Evolutionary conservation across 2,113 vertebrate genomes (phyloP).

Genomic region (Vulpes ferrilata): DNA sequence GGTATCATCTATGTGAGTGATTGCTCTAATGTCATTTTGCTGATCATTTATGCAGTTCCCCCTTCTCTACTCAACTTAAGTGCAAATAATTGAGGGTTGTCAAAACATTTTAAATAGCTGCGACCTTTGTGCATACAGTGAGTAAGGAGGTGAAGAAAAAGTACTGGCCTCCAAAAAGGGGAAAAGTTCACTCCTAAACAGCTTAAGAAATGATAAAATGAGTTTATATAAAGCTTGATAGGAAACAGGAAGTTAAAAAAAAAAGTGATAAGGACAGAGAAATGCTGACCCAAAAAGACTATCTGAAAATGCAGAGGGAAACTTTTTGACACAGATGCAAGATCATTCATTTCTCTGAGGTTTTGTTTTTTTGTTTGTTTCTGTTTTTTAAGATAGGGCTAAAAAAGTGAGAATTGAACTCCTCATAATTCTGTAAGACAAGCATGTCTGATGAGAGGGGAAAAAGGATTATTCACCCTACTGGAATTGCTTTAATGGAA

Average conservation of each 20-base stretch:
- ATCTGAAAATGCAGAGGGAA: slow-evolving; percentile 75
- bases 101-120: slow-evolving; percentile 59
- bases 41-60: neutral
- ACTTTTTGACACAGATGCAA: slow-evolving; percentile 37
- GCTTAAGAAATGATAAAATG: slow-evolving; percentile 72
- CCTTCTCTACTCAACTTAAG: slow-evolving; percentile 26
- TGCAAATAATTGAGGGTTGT: slow-evolving; percentile 74
- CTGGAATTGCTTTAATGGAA: slow-evolving; percentile 70
- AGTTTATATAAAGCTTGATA: slow-evolving; percentile 78
- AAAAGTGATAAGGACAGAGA: slow-evolving; percentile 78
- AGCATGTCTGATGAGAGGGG: slow-evolving; percentile 67
- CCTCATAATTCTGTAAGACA: slow-evolving; percentile 70
- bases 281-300: slow-evolving; percentile 81
- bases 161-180: neutral
- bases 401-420: slow-evolving; percentile 47
- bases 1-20: neutral
- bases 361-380: neutral
- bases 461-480: slow-evolving; percentile 56
- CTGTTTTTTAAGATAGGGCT: neutral
- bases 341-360: neutral
- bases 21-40: neutral
- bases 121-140: slow-evolving; percentile 1
- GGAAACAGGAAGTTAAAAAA: slow-evolving; percentile 81
- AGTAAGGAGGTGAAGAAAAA: slow-evolving; percentile 8
- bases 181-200: slow-evolving; percentile 65